Percentiles rank a stretch among this genome's conserved stretches.
Conservation (phyloP, 2,797 vertebrate species). For the Spheniscus humboldti region DNA sequence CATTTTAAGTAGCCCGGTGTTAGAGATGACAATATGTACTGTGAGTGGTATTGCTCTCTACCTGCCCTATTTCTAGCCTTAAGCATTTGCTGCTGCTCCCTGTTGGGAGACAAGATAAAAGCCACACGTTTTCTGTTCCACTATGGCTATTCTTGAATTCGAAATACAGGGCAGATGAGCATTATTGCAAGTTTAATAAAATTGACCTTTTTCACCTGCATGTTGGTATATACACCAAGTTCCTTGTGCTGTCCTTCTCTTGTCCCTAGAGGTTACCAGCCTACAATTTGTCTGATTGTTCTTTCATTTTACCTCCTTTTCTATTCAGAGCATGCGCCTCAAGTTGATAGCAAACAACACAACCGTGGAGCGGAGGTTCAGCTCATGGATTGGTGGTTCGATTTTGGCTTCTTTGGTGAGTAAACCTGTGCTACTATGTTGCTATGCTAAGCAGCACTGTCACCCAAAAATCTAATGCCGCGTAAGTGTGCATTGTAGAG, state of each 20-base stretch:
- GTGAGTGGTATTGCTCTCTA: background rate
- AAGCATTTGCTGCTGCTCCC: background rate
- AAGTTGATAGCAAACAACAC: conserved; percentile 98
- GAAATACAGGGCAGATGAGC: background rate
- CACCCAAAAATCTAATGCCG: background rate
- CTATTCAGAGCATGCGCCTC: conserved; percentile 92
- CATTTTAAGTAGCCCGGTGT: background rate
- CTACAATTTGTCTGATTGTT: background rate
- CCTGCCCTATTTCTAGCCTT: background rate
- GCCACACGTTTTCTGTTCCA: background rate
- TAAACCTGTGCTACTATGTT: background rate
- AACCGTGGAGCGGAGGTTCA: conserved; percentile 94
- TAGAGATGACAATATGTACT: background rate
- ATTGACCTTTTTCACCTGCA: background rate
- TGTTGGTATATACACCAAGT: background rate
- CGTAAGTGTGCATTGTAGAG: background rate
- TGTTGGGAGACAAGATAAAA: background rate
- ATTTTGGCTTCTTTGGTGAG: conserved; percentile 96
- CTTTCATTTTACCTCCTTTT: background rate
- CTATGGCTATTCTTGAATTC: background rate
- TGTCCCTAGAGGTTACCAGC: background rate
- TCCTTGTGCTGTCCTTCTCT: background rate
- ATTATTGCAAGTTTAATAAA: background rate
- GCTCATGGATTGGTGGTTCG: conserved; percentile 97
- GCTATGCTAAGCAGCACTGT: background rate